Evolutionary conservation across 2,113 vertebrate genomes (phyloP), one percentile per base, ranked within the genome.

Genomic region (Colius striatus): DNA sequence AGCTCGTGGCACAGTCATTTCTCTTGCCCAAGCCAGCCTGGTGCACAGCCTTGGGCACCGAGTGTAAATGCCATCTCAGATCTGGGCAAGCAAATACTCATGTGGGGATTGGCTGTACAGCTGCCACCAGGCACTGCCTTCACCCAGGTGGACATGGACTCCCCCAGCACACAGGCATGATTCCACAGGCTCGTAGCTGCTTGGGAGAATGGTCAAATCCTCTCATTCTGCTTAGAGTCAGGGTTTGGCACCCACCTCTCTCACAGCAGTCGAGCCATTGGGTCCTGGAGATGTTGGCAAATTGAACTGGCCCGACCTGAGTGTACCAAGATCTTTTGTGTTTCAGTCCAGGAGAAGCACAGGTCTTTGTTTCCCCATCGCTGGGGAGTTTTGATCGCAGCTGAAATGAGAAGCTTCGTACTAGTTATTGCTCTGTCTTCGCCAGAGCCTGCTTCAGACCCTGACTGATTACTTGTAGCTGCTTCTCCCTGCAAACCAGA

Each of bases 201-300:
- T 38, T 22, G 23, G 53, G n/a, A 13, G 16, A 55, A 15, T 1
- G 5, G 29, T 14, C 63, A 57, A 13, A 41, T 51, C 25, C n/a
- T 50, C 57, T 54, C 4, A 0, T 9, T 22, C 17, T 51, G 72
- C 62, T 30, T 19, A 26, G 47, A 22, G n/a, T 38, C 30, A 3
- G 34, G 27, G 8, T 32, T 29, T 53, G 45, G 67, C 7, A 9
- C 16, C 2, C 5, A 22, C 6, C 53, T 17, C 25, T 17, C 2
- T 0, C 1, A 2, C 54, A 22, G 45, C 27, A 7, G 32, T 5
- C 0, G 12, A 41, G 29, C 32, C 1, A 0, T 2, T 0, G 18
- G 43, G 13, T 43, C 41, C 20, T 1, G n/a, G 43, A 55, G 20
- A 58, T 22, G 41, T 34, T 17, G 41, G 74, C 12, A 20, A n/a